These are phyloP conservation scores for Smutsia temminckii DNA, from an alignment of 2,797 vertebrate genomes.

Conservation along the genomic window DNA sequence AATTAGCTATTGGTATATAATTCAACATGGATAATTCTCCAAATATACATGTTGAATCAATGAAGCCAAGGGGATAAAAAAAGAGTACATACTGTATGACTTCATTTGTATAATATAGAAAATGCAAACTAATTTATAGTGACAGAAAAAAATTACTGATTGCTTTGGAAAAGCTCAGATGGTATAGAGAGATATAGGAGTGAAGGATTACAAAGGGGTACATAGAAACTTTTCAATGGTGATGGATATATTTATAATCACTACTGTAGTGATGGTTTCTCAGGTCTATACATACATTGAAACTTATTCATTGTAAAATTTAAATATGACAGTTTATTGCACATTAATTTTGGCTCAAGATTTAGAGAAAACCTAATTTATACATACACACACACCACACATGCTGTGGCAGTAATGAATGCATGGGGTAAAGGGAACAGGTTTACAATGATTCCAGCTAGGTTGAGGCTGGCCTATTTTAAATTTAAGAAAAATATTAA, in stretches of 20 bases:
- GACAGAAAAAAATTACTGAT: not conserved
- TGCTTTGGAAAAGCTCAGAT: not conserved
- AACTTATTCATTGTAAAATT: not conserved
- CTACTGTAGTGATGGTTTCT: not conserved
- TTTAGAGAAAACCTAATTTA: not conserved
- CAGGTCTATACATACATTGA: not conserved
- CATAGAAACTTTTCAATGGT: not conserved
- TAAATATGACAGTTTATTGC: not conserved
- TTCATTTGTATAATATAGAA: not conserved
- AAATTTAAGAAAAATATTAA: conserved; percentile 9
- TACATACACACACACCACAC: not conserved
- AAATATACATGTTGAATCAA: not conserved
- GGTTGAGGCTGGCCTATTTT: not conserved
- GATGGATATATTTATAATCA: not conserved
- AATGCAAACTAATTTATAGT: not conserved
- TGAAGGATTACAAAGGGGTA: not conserved
- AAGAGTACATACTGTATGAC: not conserved
- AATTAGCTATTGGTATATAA: not conserved
- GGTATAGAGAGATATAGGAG: not conserved
- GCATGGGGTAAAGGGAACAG: not conserved
- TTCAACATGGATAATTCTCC: not conserved
- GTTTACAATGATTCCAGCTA: not conserved
- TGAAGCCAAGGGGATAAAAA: not conserved
- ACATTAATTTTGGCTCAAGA: not conserved
- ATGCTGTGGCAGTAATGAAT: not conserved